These are phyloP conservation scores for Leptopterna dolabrata DNA, from an alignment of 2,888 invertebrate genomes.

Conservation along the genomic window DNA sequence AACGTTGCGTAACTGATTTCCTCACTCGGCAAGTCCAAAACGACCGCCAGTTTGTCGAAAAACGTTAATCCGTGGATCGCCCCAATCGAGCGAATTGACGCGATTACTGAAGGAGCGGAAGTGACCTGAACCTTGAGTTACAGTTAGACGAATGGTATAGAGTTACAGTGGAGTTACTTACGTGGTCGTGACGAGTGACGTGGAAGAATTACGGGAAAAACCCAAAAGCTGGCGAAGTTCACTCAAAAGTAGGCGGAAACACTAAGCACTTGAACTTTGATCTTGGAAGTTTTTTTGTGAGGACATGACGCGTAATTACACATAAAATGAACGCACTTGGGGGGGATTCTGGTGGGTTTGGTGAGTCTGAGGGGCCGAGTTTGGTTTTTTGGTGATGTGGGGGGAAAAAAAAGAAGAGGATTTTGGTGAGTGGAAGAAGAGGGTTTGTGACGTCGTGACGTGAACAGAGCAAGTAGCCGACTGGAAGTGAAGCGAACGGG, in stretches of 20 bases:
- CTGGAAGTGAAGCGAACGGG: slow-evolving; percentile 24
- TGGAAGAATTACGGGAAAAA: not conserved
- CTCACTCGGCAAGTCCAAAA: no score
- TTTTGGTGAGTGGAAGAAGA: not conserved
- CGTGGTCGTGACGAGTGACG: not conserved
- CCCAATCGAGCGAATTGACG: no score
- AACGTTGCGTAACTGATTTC: not conserved
- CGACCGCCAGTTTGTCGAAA: no score
- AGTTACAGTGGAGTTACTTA: no score
- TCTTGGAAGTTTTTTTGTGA: not conserved
- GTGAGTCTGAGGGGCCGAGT: not conserved
- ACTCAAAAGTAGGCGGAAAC: not conserved
- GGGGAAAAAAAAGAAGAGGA: not conserved
- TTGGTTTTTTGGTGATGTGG: not conserved
- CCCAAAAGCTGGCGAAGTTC: not conserved
- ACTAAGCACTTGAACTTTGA: slow-evolving; percentile 17
- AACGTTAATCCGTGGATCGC: no score
- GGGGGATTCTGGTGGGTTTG: not conserved
- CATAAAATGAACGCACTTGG: not conserved
- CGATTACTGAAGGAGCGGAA: no score
- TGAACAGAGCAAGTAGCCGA: slow-evolving; percentile 21
- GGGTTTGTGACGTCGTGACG: not conserved
- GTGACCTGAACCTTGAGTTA: no score
- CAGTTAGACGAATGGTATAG: no score
- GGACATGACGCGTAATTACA: not conserved